Conservation (phyloP, 2,113 vertebrate genomes). For the Pipra filicauda region DNA sequence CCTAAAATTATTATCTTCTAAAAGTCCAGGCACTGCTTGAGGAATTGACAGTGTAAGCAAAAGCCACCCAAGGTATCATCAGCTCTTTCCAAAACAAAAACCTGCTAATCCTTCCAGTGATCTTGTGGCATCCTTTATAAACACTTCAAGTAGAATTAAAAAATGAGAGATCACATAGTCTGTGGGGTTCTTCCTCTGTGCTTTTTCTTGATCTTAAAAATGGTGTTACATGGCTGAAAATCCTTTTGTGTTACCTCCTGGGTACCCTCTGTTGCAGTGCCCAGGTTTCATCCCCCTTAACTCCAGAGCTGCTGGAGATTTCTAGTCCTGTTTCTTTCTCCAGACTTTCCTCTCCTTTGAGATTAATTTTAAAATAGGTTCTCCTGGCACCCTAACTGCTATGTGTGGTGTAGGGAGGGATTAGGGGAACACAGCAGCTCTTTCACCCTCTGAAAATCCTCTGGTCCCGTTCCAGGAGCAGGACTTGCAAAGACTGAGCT, state of each 20-base stretch:
- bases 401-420: not conserved
- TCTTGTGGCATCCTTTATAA: not conserved
- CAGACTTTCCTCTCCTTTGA: not conserved
- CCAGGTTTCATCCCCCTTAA: not conserved
- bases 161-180: not conserved
- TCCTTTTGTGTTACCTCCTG: not conserved
- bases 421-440: constrained; percentile 36
- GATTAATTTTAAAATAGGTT: not conserved
- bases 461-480: not conserved
- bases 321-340: not conserved
- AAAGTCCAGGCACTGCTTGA: not conserved
- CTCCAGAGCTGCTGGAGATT: not conserved
- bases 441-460: constrained; percentile 51
- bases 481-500: not conserved
- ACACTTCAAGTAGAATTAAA: not conserved
- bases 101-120: not conserved
- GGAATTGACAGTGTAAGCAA: not conserved
- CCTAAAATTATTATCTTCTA: not conserved
- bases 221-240: not conserved
- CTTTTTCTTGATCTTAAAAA: not conserved
- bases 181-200: not conserved
- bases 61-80: not conserved
- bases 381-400: not conserved
- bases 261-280: not conserved
- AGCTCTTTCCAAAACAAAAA: not conserved